Percentiles rank a stretch among this genome's conserved stretches.
Conservation (phyloP, 2,888 invertebrate genomes). For the Ypsolopha scabrella region DNA sequence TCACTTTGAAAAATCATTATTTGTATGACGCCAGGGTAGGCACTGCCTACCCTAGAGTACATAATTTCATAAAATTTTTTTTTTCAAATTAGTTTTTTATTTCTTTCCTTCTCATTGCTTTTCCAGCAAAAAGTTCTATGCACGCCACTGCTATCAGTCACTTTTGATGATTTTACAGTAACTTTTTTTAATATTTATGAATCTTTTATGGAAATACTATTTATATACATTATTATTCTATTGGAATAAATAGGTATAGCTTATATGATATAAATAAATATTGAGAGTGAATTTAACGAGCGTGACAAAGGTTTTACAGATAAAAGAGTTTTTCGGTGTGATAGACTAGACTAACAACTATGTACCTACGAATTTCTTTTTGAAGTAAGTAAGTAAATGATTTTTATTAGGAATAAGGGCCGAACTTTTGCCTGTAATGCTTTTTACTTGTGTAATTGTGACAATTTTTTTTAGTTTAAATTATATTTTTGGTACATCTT, state of each 20-base stretch:
- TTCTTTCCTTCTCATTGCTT: too few relatives aligned
- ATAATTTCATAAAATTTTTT: too few relatives aligned
- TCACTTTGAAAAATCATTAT: too few relatives aligned
- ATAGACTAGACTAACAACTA: conserved; percentile 1
- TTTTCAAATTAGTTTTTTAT: too few relatives aligned
- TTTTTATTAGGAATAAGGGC: background rate
- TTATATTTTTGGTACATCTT: too few relatives aligned
- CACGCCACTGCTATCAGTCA: too few relatives aligned
- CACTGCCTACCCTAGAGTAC: too few relatives aligned
- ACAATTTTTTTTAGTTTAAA: background rate
- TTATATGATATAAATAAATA: background rate
- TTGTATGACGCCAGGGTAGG: too few relatives aligned
- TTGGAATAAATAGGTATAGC: background rate
- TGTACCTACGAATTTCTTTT: background rate
- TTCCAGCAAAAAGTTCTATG: too few relatives aligned
- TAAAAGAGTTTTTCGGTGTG: background rate
- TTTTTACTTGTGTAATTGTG: background rate
- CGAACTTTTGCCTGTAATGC: too few relatives aligned
- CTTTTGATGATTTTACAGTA: background rate
- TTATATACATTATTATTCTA: background rate
- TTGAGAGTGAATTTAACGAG: background rate
- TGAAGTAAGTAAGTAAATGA: background rate
- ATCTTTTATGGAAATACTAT: background rate
- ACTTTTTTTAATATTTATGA: background rate
- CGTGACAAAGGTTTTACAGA: background rate